Evolutionary conservation across 1,140 invertebrate species (phyloP), one percentile per base, ranked within the genome.

Genomic region (Procambarus clarkii): DNA sequence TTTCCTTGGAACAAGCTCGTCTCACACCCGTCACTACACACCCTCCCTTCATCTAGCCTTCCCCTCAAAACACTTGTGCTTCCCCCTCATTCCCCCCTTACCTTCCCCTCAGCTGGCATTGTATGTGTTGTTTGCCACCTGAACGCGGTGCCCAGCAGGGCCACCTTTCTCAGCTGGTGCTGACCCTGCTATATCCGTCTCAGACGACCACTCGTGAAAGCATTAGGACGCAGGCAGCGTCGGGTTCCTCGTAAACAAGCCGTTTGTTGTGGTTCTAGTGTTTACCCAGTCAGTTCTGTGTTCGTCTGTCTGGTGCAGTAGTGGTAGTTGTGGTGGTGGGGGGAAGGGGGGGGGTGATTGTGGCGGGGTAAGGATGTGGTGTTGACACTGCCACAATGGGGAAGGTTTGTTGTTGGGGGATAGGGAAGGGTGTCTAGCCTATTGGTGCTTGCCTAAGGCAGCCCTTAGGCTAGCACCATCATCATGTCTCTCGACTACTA

Each of bases 241-340:
- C 80, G n/a, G 24, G 50, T 54, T 58, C 8, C 48, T 60, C 50
- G 50, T 82, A 82, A 82, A 82, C 48, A 50, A 82, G 50, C 24
- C 15, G 18, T 50, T 58, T 82, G 80, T 46, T 82, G 50, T 58
- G 18, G 80, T 24, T 11, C 5, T 48, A 2, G 45, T 79, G 18
- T 79, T 79, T 46, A 50, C 21, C 77, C 5, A 50, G 77, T 21
- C 48, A 46, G 77, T 48, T 79, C 45, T 79, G 77, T 79, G 77
- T 50, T 7, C 34, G 34, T 80, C 34, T 34, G 34, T 34, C 34
- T 34, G 48, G 48, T 80, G 48, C 34, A 34, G 80, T 82, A 24
- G 80, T n/a, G 48, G 80, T 82, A 21, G 46, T 82, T 58, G 21
- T 46, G 15, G 45, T 79, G 45, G 45, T 48, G 24, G 21, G 34